phyloP scores from a whole-genome alignment of 2,888 invertebrate species.

The Iphiclides podalirius region DNA sequence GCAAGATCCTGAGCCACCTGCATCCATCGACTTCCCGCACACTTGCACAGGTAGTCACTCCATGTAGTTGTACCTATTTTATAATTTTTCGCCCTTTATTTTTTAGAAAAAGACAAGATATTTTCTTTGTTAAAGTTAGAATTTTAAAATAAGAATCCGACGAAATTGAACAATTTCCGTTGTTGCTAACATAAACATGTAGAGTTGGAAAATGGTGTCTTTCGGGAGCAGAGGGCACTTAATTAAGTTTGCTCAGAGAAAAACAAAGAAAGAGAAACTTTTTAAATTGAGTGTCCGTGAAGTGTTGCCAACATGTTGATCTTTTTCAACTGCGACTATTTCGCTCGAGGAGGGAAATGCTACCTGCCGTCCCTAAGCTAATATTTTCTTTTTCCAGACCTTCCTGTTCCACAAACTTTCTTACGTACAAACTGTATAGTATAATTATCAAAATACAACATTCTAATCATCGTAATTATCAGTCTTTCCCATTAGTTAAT shows the following conservation, averaged over 20 bases:
- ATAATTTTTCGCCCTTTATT: too few relatives aligned
- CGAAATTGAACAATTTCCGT: background rate
- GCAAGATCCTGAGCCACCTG: too few relatives aligned
- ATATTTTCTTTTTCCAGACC: constrained; percentile 62
- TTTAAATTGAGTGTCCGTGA: constrained; percentile 78
- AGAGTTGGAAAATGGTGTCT: constrained; percentile 43
- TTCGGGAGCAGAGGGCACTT: constrained; percentile 69
- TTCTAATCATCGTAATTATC: too few relatives aligned
- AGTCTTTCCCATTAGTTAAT: too few relatives aligned
- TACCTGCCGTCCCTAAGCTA: constrained; percentile 53
- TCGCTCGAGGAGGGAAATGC: constrained; percentile 35
- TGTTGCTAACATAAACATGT: constrained; percentile 8
- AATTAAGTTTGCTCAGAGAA: constrained; percentile 80
- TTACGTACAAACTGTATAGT: constrained; percentile 9
- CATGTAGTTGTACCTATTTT: too few relatives aligned
- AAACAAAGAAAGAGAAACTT: constrained; percentile 75
- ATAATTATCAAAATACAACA: constrained; percentile 4
- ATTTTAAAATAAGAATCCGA: constrained; percentile 1
- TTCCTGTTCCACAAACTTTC: constrained; percentile 32
- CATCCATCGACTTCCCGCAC: too few relatives aligned
- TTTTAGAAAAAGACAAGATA: too few relatives aligned
- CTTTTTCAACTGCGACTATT: constrained; percentile 52
- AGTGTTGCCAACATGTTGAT: constrained; percentile 79
- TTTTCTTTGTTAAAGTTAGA: too few relatives aligned
- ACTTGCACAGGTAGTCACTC: too few relatives aligned